These are phyloP conservation scores for Cladopsammia gracilis DNA, from an alignment of 64 coral and sea anemone genomes.

Conservation along the genomic window DNA sequence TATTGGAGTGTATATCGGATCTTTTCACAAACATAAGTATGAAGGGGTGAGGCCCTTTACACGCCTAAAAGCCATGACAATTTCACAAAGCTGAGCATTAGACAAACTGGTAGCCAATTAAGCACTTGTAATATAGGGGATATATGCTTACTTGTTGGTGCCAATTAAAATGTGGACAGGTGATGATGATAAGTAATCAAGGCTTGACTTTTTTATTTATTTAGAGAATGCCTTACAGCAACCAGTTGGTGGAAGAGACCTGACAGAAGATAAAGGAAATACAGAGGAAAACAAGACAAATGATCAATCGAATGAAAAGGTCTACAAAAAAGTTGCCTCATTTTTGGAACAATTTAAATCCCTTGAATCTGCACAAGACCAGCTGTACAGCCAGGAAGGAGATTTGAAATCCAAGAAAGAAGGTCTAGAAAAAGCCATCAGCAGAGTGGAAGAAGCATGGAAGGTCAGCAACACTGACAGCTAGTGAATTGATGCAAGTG, in stretches of 20 bases:
- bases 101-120: too few species aligned
- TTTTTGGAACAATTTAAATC: slow-evolving; percentile 50
- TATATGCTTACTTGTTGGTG: too few species aligned
- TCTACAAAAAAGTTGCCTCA: slow-evolving; percentile 4
- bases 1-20: too few species aligned
- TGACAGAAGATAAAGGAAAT: neutral
- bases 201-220: neutral
- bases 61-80: too few species aligned
- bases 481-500: neutral
- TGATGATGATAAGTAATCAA: neutral
- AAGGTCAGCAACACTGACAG: neutral
- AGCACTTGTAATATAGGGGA: too few species aligned
- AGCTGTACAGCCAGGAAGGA: neutral
- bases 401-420: slow-evolving; percentile 34
- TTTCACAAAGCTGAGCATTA: too few species aligned
- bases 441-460: slow-evolving; percentile 29
- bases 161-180: too few species aligned
- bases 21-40: too few species aligned
- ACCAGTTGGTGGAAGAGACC: neutral
- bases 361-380: slow-evolving; percentile 16
- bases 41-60: too few species aligned
- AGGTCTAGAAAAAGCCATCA: slow-evolving; percentile 13
- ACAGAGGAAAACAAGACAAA: neutral
- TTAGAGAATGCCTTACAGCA: neutral
- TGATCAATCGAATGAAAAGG: slow-evolving; percentile 17